These are phyloP conservation scores for Synanthedon myopaeformis DNA, from an alignment of 2,888 invertebrate genomes.

Conservation along the genomic window DNA sequence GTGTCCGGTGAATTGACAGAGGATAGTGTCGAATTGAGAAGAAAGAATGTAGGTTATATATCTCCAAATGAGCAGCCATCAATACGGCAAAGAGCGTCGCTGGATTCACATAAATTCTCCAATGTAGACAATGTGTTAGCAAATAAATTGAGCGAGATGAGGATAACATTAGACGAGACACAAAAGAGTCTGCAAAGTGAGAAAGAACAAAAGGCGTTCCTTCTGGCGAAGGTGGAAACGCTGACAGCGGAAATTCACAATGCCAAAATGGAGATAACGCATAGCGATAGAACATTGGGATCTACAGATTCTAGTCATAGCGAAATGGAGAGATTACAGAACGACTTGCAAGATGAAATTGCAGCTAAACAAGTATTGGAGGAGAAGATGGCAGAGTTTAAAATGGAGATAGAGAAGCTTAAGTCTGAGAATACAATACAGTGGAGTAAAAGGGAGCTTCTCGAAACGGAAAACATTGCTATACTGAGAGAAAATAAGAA, in stretches of 20 bases:
- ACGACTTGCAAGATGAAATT: constrained; percentile 58
- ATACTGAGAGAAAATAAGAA: constrained; percentile 92
- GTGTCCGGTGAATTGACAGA: constrained; percentile 48
- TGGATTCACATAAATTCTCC: constrained; percentile 59
- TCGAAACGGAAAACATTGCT: constrained; percentile 90
- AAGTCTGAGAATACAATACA: constrained; percentile 94
- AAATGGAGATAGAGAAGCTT: constrained; percentile 80
- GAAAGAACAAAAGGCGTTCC: constrained; percentile 54
- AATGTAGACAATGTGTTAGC: constrained; percentile 55
- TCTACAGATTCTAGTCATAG: constrained; percentile 63
- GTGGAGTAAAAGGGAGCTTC: constrained; percentile 90
- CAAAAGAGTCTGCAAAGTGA: constrained; percentile 49
- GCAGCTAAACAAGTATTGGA: constrained; percentile 60
- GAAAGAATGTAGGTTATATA: constrained; percentile 38
- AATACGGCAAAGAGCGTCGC: constrained; percentile 45
- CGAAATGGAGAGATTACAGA: constrained; percentile 55
- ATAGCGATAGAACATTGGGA: constrained; percentile 51
- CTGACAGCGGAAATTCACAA: constrained; percentile 50
- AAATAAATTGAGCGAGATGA: constrained; percentile 49
- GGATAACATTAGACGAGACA: constrained; percentile 48
- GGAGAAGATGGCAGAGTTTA: constrained; percentile 51
- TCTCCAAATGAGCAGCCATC: constrained; percentile 42
- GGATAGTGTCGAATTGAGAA: constrained; percentile 52
- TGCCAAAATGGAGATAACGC: constrained; percentile 45
- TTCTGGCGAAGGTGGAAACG: constrained; percentile 47